phyloP scores from a whole-genome alignment of 2,797 vertebrate species.

The Anguilla megastoma region DNA sequence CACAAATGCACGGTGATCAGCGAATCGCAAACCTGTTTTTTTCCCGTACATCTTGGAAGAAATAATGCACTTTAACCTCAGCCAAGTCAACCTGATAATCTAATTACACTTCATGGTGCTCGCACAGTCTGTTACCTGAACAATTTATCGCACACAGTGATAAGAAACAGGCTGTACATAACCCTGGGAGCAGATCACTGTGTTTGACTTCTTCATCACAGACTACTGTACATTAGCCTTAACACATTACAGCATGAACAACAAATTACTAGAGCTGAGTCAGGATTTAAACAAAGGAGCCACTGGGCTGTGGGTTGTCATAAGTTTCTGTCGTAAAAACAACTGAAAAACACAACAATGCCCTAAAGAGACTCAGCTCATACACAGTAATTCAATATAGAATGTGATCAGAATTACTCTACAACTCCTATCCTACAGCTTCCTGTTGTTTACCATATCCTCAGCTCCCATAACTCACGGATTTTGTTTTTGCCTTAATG shows the following conservation, averaged over 20 bases:
- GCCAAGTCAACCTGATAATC: background rate
- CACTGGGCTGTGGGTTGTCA: background rate
- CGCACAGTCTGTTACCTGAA: background rate
- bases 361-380: background rate
- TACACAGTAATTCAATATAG: background rate
- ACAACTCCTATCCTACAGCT: background rate
- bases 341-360: background rate
- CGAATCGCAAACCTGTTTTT: conserved; percentile 8
- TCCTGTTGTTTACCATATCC: background rate
- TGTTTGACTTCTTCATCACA: background rate
- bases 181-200: background rate
- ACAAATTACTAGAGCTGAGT: background rate
- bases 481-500: background rate
- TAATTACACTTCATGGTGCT: background rate
- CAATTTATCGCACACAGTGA: background rate
- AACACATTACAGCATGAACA: background rate
- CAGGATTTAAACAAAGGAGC: background rate
- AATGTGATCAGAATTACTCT: background rate
- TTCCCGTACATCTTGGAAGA: background rate
- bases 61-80: conserved; percentile 20
- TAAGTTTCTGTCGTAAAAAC: background rate
- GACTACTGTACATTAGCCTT: background rate
- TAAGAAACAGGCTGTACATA: conserved; percentile 1
- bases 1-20: background rate
- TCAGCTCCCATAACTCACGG: background rate